Percentiles rank a stretch among this genome's conserved stretches.
These are phyloP conservation scores for Phasia obesa DNA, from an alignment of 2,888 invertebrate genomes.

Conservation along the genomic window DNA sequence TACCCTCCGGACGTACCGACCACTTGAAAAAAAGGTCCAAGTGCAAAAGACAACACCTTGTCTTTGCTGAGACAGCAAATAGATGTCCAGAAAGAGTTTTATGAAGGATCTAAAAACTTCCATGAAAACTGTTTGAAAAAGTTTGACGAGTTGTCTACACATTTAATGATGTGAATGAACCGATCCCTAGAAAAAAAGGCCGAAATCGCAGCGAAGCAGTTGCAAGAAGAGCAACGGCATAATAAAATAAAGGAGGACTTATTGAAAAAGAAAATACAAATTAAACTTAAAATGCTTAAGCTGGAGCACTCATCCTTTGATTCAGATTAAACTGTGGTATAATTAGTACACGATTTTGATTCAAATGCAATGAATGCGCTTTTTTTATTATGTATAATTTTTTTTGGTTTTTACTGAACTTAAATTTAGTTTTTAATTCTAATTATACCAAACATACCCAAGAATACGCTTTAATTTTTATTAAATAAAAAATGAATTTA, in stretches of 20 bases:
- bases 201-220: constrained; percentile 2
- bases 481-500: background rate
- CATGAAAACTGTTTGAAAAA: background rate
- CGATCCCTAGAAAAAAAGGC: constrained; percentile 13
- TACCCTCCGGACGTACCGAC: constrained; percentile 3
- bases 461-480: constrained; percentile 28
- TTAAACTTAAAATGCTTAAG: constrained; percentile 4
- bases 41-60: constrained; percentile 4
- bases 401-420: background rate
- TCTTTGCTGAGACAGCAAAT: too few relatives aligned
- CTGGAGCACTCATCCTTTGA: background rate
- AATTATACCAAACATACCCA: too few relatives aligned
- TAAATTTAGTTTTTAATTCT: background rate
- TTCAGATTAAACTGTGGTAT: background rate
- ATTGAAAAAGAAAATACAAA: constrained; percentile 6
- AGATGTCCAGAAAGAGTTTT: too few relatives aligned
- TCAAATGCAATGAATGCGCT: background rate
- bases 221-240: background rate
- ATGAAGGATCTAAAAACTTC: background rate
- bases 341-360: background rate
- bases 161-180: background rate
- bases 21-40: constrained; percentile 24
- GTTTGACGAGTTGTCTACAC: background rate
- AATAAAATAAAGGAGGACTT: background rate
- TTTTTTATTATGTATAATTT: background rate